These are phyloP conservation scores for Rhamphomyia laevipes DNA, from an alignment of 2,888 invertebrate genomes.

Conservation along the genomic window DNA sequence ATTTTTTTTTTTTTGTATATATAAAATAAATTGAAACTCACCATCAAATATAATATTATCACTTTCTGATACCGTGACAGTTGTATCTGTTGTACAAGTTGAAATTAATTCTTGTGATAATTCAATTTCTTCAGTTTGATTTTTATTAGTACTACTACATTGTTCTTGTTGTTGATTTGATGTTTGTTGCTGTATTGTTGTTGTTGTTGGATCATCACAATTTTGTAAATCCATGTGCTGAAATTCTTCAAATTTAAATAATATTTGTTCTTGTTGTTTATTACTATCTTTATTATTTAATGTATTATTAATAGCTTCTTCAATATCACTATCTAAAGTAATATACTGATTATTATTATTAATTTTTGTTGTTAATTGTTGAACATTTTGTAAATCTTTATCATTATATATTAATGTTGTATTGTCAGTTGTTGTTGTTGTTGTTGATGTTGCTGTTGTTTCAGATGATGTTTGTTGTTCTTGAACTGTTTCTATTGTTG, in stretches of 20 bases:
- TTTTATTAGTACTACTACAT: too few species aligned
- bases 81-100: constrained; percentile 22
- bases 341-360: constrained; percentile 15
- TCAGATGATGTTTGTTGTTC: constrained; percentile 10
- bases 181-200: neutral
- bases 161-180: too few species aligned
- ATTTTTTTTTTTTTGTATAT: neutral
- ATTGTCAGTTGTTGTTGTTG: constrained; percentile 11
- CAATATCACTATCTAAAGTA: constrained; percentile 20
- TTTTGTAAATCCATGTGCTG: constrained; percentile 7
- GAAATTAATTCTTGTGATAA: constrained; percentile 21
- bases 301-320: constrained; percentile 24
- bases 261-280: neutral
- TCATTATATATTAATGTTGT: constrained; percentile 5
- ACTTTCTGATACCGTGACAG: constrained; percentile 25
- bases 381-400: neutral
- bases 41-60: constrained; percentile 26
- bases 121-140: neutral
- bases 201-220: neutral
- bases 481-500: neutral
- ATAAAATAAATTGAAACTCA: constrained; percentile 6
- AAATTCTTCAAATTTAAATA: neutral
- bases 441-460: constrained; percentile 9
- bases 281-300: neutral
- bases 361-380: constrained; percentile 8